phyloP scores from a whole-genome alignment of 2,113 vertebrate genomes.

The Ciconia boyciana region DNA sequence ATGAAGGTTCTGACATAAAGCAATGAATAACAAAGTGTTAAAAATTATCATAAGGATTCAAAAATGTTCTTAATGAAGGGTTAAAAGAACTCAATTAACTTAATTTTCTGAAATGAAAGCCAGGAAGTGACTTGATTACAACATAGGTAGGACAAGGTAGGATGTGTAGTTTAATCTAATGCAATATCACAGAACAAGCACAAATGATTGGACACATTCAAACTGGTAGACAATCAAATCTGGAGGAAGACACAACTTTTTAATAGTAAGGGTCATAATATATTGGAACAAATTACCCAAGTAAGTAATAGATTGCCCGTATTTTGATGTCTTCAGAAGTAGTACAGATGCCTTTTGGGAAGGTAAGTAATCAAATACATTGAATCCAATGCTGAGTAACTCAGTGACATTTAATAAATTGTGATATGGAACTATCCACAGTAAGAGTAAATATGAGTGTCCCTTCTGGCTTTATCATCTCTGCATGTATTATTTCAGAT shows the following conservation, averaged over 20 bases:
- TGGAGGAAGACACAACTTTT: neutral
- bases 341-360: neutral
- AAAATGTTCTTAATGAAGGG: neutral
- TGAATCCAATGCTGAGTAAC: neutral
- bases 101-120: neutral
- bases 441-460: neutral
- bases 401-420: neutral
- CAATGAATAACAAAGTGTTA: neutral
- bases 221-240: neutral
- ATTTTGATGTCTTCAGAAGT: neutral
- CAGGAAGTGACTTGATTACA: neutral
- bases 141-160: neutral
- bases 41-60: neutral
- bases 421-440: neutral
- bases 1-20: neutral
- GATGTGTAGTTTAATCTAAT: neutral
- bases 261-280: neutral
- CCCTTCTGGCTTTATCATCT: slow-evolving; percentile 27
- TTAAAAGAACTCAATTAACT: neutral
- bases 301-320: neutral
- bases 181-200: neutral
- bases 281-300: neutral
- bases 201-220: neutral
- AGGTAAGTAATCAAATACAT: neutral
- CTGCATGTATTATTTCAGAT: neutral